Percentiles rank a stretch among this genome's conserved stretches.
phyloP scores from a whole-genome alignment of 1,140 invertebrate genomes.

The Heliconius nattereri region DNA sequence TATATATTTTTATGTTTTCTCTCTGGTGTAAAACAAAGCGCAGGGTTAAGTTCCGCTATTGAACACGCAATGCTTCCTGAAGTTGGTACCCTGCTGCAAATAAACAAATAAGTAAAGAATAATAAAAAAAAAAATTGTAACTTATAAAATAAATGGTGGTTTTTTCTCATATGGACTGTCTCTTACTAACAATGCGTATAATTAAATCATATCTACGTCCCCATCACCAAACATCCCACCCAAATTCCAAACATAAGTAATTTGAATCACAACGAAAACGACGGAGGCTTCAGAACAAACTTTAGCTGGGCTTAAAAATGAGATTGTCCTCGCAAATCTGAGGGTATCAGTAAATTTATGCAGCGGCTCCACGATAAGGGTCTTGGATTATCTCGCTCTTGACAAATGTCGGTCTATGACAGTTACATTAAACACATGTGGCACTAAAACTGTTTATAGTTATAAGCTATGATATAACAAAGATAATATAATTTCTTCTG shows the following conservation, averaged over 20 bases:
- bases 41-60: too few species aligned
- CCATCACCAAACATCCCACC: not conserved
- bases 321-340: conserved; percentile 35
- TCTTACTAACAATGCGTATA: not conserved
- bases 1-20: too few species aligned
- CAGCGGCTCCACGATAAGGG: conserved; percentile 42
- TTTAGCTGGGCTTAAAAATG: conserved; percentile 33
- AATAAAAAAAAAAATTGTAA: too few species aligned
- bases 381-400: conserved; percentile 41
- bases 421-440: conserved; percentile 21
- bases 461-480: not conserved
- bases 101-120: too few species aligned
- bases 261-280: conserved; percentile 9
- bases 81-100: too few species aligned
- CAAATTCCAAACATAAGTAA: not conserved
- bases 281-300: not conserved
- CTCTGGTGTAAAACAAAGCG: too few species aligned
- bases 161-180: not conserved
- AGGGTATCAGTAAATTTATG: conserved; percentile 39
- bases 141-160: too few species aligned
- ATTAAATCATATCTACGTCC: not conserved
- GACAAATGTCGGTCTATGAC: conserved; percentile 44
- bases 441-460: conserved; percentile 1
- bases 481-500: not conserved
- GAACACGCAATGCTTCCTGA: too few species aligned